Conservation (phyloP, 92 coral and sea anemone genomes). For the Heteractis magnifica region DNA sequence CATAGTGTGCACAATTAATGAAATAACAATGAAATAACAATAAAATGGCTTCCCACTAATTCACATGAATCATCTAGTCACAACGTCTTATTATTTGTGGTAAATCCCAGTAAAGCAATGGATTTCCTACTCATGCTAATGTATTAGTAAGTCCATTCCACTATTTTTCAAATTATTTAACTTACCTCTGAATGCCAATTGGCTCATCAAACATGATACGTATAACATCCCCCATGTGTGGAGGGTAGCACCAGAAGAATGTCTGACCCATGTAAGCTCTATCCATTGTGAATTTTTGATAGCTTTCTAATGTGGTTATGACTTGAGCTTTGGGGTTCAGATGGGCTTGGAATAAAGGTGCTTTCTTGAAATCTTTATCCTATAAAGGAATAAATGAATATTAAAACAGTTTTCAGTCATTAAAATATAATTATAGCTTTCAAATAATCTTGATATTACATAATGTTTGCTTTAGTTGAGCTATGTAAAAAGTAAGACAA, state of each 20-base stretch:
- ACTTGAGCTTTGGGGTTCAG: conserved; percentile 82
- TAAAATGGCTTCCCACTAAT: too few relatives aligned
- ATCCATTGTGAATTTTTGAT: conserved; percentile 74
- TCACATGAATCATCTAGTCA: too few relatives aligned
- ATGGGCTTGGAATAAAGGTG: conserved; percentile 97
- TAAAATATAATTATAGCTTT: too few relatives aligned
- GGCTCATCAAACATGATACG: conserved; percentile 65
- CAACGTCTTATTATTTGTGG: too few relatives aligned
- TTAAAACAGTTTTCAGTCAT: neutral
- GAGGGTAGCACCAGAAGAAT: conserved; percentile 95
- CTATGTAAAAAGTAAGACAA: too few relatives aligned
- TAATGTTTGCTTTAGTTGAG: too few relatives aligned
- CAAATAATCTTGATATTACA: too few relatives aligned
- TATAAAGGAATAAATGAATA: conserved; percentile 1
- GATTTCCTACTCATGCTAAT: neutral
- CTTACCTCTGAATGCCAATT: conserved; percentile 67
- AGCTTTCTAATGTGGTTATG: conserved; percentile 68
- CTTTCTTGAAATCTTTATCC: conserved; percentile 99
- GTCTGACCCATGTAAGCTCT: conserved; percentile 97
- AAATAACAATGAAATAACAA: too few relatives aligned
- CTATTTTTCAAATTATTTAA: neutral
- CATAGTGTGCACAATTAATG: too few relatives aligned
- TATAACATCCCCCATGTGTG: conserved; percentile 86
- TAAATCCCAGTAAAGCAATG: too few relatives aligned
- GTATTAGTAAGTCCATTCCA: neutral